Percentiles rank a stretch among this genome's conserved stretches.
These are phyloP conservation scores for Esox masquinongy DNA, from an alignment of 2,797 vertebrate genomes.

Conservation along the genomic window DNA sequence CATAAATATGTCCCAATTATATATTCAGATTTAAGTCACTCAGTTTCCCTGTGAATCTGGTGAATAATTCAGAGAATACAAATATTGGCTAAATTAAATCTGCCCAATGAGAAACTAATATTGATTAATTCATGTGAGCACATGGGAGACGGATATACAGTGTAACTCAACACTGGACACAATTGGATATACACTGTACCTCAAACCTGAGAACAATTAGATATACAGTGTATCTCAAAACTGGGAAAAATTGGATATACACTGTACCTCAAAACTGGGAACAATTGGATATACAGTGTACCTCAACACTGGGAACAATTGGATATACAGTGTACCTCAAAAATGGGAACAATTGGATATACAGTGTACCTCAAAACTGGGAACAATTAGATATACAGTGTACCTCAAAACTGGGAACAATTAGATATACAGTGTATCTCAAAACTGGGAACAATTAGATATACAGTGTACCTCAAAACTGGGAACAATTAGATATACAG, in stretches of 20 bases:
- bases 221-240: slow-evolving; percentile 38
- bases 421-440: slow-evolving; percentile 41
- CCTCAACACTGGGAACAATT: slow-evolving; percentile 29
- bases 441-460: slow-evolving; percentile 27
- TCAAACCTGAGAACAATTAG: no score
- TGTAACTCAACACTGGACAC: slow-evolving; percentile 37
- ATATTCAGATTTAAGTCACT: slow-evolving; percentile 57
- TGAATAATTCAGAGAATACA: slow-evolving; percentile 58
- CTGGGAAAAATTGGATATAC: slow-evolving; percentile 28
- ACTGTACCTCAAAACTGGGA: slow-evolving; percentile 37
- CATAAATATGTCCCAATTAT: slow-evolving; percentile 66
- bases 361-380: slow-evolving; percentile 41
- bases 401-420: slow-evolving; percentile 31
- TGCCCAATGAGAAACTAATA: slow-evolving; percentile 55
- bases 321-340: slow-evolving; percentile 46
- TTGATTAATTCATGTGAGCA: slow-evolving; percentile 49
- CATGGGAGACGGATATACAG: slow-evolving; percentile 41
- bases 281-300: slow-evolving; percentile 35
- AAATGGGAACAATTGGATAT: slow-evolving; percentile 29
- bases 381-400: slow-evolving; percentile 33
- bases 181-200: not conserved
- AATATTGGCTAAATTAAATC: slow-evolving; percentile 59
- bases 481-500: slow-evolving; percentile 27
- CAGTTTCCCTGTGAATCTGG: slow-evolving; percentile 18
- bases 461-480: slow-evolving; percentile 45